Percentiles rank a stretch among this genome's conserved stretches.
Conservation (phyloP, 2,888 invertebrate species). For the Mactromeris polynyma region DNA sequence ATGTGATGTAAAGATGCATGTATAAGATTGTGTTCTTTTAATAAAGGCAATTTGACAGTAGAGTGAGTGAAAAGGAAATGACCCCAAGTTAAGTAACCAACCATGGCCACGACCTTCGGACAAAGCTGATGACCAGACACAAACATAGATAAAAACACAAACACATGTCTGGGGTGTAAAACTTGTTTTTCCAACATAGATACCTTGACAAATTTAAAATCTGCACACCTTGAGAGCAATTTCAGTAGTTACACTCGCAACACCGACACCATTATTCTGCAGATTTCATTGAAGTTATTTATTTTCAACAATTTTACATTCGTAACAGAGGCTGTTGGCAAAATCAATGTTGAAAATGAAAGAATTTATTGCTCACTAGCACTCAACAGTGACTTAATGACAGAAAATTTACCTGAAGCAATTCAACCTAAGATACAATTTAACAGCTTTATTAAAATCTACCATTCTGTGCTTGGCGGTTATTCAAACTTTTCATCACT, state of each 20-base stretch:
- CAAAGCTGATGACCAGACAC: no score
- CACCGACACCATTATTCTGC: neutral
- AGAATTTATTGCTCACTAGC: neutral
- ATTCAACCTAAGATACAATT: slow-evolving; percentile 2
- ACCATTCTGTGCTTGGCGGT: slow-evolving; percentile 5
- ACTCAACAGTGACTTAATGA: neutral
- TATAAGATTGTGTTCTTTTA: no score
- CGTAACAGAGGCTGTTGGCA: neutral
- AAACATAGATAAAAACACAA: no score
- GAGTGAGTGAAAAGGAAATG: no score
- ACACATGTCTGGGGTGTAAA: no score
- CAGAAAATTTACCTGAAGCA: slow-evolving; percentile 4
- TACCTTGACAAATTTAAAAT: no score
- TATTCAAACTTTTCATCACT: neutral
- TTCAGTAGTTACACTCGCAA: neutral
- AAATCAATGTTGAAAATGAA: slow-evolving; percentile 7
- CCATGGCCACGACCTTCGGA: no score
- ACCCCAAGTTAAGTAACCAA: no score
- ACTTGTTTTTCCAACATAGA: no score
- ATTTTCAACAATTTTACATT: neutral
- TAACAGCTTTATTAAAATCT: slow-evolving; percentile 10
- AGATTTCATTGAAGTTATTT: slow-evolving; percentile 1
- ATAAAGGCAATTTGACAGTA: no score
- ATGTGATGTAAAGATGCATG: no score
- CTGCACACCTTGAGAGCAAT: neutral